These are phyloP conservation scores for Nyleta sp. DNA, from an alignment of 2,888 invertebrate species.

Conservation along the genomic window DNA sequence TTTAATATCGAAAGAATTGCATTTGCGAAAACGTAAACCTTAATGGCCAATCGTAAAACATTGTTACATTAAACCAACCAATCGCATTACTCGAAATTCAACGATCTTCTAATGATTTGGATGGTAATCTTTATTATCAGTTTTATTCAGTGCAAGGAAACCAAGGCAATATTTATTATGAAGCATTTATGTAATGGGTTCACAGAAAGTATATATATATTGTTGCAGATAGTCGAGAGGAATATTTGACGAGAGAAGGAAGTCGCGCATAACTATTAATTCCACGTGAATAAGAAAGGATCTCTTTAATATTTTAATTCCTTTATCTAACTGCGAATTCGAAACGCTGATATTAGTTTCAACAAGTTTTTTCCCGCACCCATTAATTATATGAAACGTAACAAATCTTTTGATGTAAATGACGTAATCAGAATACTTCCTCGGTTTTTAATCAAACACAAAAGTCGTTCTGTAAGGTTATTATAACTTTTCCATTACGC, in stretches of 20 bases:
- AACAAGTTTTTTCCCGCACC: constrained; percentile 1
- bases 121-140: constrained; percentile 35
- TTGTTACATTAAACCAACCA: constrained; percentile 22
- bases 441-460: constrained; percentile 34
- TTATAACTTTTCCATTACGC: constrained; percentile 41
- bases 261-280: not conserved
- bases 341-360: constrained; percentile 5
- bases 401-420: constrained; percentile 25
- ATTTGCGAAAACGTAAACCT: constrained; percentile 27
- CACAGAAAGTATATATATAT: constrained; percentile 20
- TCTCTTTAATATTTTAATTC: constrained; percentile 15
- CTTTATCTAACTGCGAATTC: constrained; percentile 2
- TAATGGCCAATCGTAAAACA: constrained; percentile 16
- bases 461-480: constrained; percentile 21
- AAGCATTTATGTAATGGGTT: constrained; percentile 28
- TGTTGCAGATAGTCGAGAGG: constrained; percentile 5
- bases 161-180: constrained; percentile 24
- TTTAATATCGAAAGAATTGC: constrained; percentile 20
- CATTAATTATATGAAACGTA: constrained; percentile 7
- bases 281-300: not conserved
- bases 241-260: constrained; percentile 8
- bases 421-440: constrained; percentile 25
- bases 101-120: constrained; percentile 20
- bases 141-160: constrained; percentile 20
- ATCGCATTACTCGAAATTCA: constrained; percentile 21